Evolutionary conservation across 2,113 vertebrate species (phyloP), one percentile per base, ranked within the genome.

Genomic region (Syngnathus floridae): DNA sequence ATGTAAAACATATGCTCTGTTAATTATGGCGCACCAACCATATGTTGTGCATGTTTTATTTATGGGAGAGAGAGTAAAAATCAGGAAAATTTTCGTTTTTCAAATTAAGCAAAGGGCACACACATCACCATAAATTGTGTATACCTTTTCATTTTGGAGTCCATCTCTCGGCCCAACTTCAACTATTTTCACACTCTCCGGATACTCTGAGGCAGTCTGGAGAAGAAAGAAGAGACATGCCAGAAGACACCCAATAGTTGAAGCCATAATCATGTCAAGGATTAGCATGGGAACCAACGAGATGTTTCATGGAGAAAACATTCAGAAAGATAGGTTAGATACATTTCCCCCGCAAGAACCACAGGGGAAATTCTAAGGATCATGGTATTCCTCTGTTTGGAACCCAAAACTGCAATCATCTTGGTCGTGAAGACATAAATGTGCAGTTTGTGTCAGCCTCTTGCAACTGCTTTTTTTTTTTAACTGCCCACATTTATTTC

Each of bases 131-230:
- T 69, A 54, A 66, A 69, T 57, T 56, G 56, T 57, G 54, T 72
- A 16, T 92, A 98, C 96, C 92, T 94, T 96, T 89, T 98, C 96
- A 89, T 98, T 98, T 84, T 99, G 96, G 76, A 98, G 89, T 71
- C 95, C 95, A 84, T 98, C 95, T 78, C 95, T 91, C 16, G 96
- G 96, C 55, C 94, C 96, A 79, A 98, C 96, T 92, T 98, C 95
- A 62, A 99, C 94, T 74, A 98, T 93, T 90, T 95, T 99, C 62
- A 99, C 88, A 87, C 92, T 92, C 31, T 92, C 84, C 76, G 95
- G 95, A 64, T 94, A 88, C 74, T 88, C 67, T 46, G 75, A 73
- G 65, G 71, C 66, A 11, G 60, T 90, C 95, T 98, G 79, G 65
- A 77, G 70, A 67, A 51, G 41, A 63, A 12, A 31, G 21, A 4